phyloP scores from a whole-genome alignment of 2,797 vertebrate genomes.

The Acanthurus lineatus region DNA sequence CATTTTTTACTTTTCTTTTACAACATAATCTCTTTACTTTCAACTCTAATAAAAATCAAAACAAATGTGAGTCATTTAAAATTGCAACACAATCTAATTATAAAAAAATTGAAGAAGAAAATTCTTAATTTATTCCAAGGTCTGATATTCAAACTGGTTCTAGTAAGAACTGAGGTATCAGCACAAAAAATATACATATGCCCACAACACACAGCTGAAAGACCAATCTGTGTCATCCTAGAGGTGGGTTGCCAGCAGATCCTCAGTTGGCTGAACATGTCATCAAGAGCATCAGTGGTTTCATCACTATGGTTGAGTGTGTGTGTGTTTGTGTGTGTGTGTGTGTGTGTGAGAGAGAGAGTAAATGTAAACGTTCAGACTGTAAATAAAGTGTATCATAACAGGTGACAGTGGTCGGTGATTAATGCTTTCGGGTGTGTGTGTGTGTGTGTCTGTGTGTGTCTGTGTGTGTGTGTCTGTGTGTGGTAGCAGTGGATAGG shows the following conservation, averaged over 20 bases:
- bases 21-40: not conserved
- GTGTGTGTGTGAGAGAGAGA: constrained; percentile 15
- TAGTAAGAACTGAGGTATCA: not conserved
- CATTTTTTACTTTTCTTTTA: not conserved
- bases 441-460: constrained; percentile 4
- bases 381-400: constrained; percentile 41
- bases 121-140: not conserved
- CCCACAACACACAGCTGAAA: not conserved
- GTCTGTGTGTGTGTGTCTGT: constrained; percentile 17
- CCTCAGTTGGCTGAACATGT: constrained; percentile 29
- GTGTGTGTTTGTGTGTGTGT: constrained; percentile 29
- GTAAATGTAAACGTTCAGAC: not conserved
- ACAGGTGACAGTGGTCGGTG: constrained; percentile 29
- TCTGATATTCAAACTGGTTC: not conserved
- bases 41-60: not conserved
- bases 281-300: constrained; percentile 23
- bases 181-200: not conserved
- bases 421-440: constrained; percentile 28
- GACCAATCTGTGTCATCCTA: constrained; percentile 19
- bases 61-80: too few relatives aligned
- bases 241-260: constrained; percentile 7
- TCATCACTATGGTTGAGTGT: constrained; percentile 14
- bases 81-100: too few relatives aligned
- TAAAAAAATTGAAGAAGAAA: too few relatives aligned
- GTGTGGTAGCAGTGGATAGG: constrained; percentile 16